Conservation (phyloP, 2,113 vertebrate species). For the Scytalopus superciliaris region DNA sequence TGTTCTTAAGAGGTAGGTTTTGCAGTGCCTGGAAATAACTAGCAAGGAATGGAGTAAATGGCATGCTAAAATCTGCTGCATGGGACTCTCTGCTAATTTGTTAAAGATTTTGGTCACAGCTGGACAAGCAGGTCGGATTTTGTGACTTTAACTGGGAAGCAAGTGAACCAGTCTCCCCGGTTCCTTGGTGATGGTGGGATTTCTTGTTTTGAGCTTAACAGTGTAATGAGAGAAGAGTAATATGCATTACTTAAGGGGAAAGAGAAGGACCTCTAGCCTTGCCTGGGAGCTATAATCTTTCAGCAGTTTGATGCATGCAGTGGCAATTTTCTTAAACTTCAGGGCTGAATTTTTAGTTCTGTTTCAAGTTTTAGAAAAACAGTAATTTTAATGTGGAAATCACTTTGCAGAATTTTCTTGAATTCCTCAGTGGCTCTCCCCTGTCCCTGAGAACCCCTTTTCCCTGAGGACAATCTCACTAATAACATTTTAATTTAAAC, state of each 20-base stretch:
- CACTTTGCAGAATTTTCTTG: not conserved
- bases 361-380: not conserved
- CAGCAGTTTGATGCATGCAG: not conserved
- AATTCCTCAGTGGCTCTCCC: not conserved
- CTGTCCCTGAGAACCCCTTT: not conserved
- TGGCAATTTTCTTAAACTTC: not conserved
- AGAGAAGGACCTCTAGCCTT: not conserved
- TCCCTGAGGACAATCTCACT: not conserved
- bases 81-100: not conserved
- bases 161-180: not conserved
- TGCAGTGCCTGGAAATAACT: not conserved
- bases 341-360: not conserved
- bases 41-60: not conserved
- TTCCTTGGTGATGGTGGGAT: not conserved
- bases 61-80: not conserved
- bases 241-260: rapidly evolving
- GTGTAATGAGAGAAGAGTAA: not conserved
- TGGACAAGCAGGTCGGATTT: not conserved
- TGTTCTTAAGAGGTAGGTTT: not conserved
- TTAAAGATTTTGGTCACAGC: not conserved
- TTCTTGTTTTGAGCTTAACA: not conserved
- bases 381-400: not conserved
- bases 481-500: not conserved
- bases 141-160: not conserved
- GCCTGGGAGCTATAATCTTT: not conserved